Conservation (phyloP, 2,113 vertebrate genomes). For the Apeltes quadracus region DNA sequence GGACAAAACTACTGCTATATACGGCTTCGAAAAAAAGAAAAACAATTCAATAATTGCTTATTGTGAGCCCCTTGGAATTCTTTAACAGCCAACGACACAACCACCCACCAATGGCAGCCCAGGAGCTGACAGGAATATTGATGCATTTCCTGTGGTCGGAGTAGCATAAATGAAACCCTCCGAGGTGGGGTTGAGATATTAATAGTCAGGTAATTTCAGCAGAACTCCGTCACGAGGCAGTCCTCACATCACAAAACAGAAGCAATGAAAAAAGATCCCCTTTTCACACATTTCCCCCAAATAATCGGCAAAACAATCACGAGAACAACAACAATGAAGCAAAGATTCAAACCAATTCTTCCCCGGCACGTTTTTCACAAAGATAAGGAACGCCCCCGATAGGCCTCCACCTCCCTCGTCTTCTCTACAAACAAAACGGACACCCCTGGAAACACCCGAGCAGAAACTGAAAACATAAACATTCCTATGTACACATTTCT, state of each 20-base stretch:
- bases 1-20: conserved; percentile 36
- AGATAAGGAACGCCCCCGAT: conserved; percentile 39
- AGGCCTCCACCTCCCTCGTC: conserved; percentile 47
- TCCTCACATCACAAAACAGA: conserved; percentile 66
- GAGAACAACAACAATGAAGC: conserved; percentile 77
- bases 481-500: conserved; percentile 81
- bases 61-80: conserved; percentile 44
- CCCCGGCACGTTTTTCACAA: conserved; percentile 49
- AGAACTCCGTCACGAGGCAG: conserved; percentile 46
- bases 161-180: conserved; percentile 46
- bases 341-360: conserved; percentile 61
- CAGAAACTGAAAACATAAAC: conserved; percentile 71
- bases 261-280: conserved; percentile 53
- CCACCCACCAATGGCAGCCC: conserved; percentile 39
- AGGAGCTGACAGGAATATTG: conserved; percentile 33
- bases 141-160: conserved; percentile 37
- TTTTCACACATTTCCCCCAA: conserved; percentile 65
- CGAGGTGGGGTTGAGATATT: conserved; percentile 38
- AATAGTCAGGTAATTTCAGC: conserved; percentile 50
- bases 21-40: conserved; percentile 39
- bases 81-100: conserved; percentile 47
- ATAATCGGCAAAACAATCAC: conserved; percentile 76
- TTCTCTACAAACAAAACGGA: conserved; percentile 59
- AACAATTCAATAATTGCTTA: conserved; percentile 42
- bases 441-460: conserved; percentile 46